Evolutionary conservation across 1,140 invertebrate species (phyloP), one percentile per base, ranked within the genome.

Genomic region (Drosophila sturtevanti): DNA sequence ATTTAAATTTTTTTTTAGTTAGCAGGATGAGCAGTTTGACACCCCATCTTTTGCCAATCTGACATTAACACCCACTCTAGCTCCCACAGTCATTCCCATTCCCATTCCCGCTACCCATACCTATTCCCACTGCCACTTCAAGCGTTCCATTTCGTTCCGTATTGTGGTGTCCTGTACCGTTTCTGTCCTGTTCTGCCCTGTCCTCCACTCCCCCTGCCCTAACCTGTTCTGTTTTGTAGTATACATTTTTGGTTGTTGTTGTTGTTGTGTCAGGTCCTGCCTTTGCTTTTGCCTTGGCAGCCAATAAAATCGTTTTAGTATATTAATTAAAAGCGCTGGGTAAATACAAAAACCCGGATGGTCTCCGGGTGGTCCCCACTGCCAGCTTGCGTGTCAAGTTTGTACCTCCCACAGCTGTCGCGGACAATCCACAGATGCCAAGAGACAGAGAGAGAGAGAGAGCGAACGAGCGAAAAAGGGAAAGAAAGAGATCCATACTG

Each of bases 271-370:
- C 41, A 35, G 18, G 41, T 44, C 14, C 41, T 44, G 41, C 18
- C 41, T 10, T 27, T 34, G 14, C 41, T 31, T 64, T 60, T 35
- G 34, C 18, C 12, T 59, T 55, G 62, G 21, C 66, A 69, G 75
- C 60, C 79, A 87, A 87, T 79, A 74, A 79, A 87, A 87, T 87
- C 79, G 76, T 81, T 87, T 89, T 81, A 87, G 82, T 87, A 87
- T 87, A 87, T 87, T 87, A 87, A 87, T 87, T 87, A 87, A 87
- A 86, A 87, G 79, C 81, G 73, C 63, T 86, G 69, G 67, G 81
- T 67, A 86, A 86, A 78, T 69, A 86, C 70, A 21, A 27, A 18
- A 11, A 31, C 21, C 7, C 5, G 16, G 18, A 27, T 34, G 54
- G 54, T 34, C 54, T 16, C 3, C 27, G 4, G 27, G 27, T 31